A percentile compares a stretch with the other conserved stretches of the same genome.
Conservation (phyloP, 2,113 vertebrate genomes). For the Amazona guildingii region DNA sequence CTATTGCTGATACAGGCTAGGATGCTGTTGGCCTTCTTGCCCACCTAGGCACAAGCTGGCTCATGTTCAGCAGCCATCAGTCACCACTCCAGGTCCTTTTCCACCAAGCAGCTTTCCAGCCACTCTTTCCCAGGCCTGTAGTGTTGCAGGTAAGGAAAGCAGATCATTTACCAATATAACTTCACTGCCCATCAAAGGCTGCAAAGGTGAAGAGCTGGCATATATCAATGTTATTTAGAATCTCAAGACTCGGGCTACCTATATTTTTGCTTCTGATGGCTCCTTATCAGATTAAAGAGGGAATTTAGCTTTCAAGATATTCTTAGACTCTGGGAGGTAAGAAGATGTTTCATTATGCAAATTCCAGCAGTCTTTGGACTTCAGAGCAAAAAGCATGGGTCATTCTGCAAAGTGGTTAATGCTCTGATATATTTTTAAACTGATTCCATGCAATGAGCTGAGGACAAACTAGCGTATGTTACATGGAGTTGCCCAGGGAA, state of each 20-base stretch:
- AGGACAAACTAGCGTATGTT: background rate
- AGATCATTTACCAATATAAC: background rate
- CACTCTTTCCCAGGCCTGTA: background rate
- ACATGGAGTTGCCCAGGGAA: background rate
- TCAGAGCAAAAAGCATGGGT: background rate
- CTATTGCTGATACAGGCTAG: background rate
- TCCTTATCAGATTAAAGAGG: conserved; percentile 96
- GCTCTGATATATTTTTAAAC: background rate
- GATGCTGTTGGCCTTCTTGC: background rate
- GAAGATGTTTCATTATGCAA: conserved; percentile 21
- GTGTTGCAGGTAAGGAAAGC: background rate
- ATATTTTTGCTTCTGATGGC: conserved; percentile 98
- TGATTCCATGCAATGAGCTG: background rate
- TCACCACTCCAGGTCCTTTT: background rate
- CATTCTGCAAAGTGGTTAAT: background rate
- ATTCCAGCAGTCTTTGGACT: background rate
- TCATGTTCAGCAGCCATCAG: background rate
- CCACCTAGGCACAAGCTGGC: background rate
- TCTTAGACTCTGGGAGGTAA: conserved; percentile 97
- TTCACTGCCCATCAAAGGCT: background rate
- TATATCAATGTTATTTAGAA: conserved; percentile 73
- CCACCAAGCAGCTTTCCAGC: background rate
- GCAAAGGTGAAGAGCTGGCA: background rate
- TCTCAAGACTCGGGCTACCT: conserved; percentile 96
- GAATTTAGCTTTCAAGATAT: conserved; percentile 96